Percentiles rank a stretch among this genome's conserved stretches.
Evolutionary conservation across 2,888 invertebrate species (phyloP).

Genomic region (Pimpla rufipes): DNA sequence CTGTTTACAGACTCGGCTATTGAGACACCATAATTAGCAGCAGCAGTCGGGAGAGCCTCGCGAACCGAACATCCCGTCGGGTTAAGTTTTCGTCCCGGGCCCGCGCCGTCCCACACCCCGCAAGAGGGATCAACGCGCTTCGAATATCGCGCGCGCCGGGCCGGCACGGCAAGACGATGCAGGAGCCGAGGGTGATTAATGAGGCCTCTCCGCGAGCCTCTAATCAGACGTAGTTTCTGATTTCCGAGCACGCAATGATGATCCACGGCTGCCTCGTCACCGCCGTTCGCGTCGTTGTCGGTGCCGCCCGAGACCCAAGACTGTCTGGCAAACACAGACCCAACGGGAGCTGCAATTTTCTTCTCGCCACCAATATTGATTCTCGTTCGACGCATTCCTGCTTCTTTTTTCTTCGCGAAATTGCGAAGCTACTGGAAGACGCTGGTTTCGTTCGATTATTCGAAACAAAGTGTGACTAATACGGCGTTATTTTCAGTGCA

Average conservation of each 20-base stretch:
- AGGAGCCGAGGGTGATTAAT: constrained; percentile 78
- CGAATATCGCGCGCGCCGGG: constrained; percentile 69
- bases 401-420: too few relatives aligned
- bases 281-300: constrained; percentile 4
- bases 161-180: constrained; percentile 47
- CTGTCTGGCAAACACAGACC: constrained; percentile 56
- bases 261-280: constrained; percentile 29
- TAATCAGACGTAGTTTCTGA: constrained; percentile 84
- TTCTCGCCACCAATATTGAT: too few relatives aligned
- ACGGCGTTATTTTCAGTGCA: not conserved
- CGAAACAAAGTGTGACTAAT: too few relatives aligned
- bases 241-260: constrained; percentile 73
- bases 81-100: constrained; percentile 76
- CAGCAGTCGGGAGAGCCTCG: constrained; percentile 20
- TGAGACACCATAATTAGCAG: constrained; percentile 56
- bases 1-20: constrained; percentile 62
- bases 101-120: constrained; percentile 54
- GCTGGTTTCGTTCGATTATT: too few relatives aligned
- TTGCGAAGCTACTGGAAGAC: too few relatives aligned
- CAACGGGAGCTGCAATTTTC: too few relatives aligned
- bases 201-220: constrained; percentile 79
- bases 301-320: constrained; percentile 12
- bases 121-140: constrained; percentile 76
- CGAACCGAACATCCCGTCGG: constrained; percentile 54
- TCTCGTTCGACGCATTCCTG: too few relatives aligned